Conservation (phyloP, 2,113 vertebrate genomes). For the Tragelaphus strepsiceros region DNA sequence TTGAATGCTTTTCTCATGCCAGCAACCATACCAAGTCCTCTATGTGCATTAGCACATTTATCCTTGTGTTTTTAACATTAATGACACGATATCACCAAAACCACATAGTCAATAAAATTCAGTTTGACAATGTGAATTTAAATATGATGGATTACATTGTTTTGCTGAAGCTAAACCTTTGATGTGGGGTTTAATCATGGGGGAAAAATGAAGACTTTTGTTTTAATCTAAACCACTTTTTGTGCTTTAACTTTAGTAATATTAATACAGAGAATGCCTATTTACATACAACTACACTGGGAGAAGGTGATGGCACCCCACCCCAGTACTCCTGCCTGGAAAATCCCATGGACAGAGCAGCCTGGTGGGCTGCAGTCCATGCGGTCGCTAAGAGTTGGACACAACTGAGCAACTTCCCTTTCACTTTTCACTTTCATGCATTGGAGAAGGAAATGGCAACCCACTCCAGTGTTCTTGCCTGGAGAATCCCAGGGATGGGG, state of each 20-base stretch:
- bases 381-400: too few relatives aligned
- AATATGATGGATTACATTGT: neutral
- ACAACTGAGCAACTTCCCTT: too few relatives aligned
- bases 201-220: neutral
- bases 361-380: too few relatives aligned
- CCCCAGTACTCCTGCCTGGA: too few relatives aligned
- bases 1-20: neutral
- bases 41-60: neutral
- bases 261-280: neutral
- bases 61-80: neutral
- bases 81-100: neutral
- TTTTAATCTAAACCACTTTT: neutral
- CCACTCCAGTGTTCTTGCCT: too few relatives aligned
- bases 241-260: neutral
- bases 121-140: neutral
- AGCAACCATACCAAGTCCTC: neutral
- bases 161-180: constrained; percentile 6
- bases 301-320: too few relatives aligned
- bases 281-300: neutral
- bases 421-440: too few relatives aligned
- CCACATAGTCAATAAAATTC: neutral
- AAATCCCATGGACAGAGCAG: too few relatives aligned
- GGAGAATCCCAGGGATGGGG: too few relatives aligned
- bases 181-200: neutral
- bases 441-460: too few relatives aligned